Base-by-base conservation (phyloP, 2,113 vertebrate genomes). In the Daphoenositta chrysoptera region DNA sequence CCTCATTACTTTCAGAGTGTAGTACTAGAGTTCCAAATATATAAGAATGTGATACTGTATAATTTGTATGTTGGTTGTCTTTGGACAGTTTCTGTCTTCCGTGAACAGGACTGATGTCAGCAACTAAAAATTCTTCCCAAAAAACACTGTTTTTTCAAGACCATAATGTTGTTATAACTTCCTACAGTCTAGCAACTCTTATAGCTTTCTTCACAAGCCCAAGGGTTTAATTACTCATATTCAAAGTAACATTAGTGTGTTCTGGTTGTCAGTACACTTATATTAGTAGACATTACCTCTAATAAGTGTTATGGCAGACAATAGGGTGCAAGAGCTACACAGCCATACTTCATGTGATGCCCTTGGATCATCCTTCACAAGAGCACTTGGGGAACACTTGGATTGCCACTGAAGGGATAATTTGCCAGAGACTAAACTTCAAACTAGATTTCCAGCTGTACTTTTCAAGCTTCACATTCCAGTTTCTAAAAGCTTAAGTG, bases 41-140 rank as follows among this genome's bases (percentile, higher is more conserved):
- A 90, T 63, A 91, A 78, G 91, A 92, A 92, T 48, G 37, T 50
- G 66, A 82, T 90, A 85, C 50, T 33, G 0, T 91, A 63, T 88
- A 92, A 94, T 90, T 94, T 90, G 50, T 45, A n/a, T 64, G 64
- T 64, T 92, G 47, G 76, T 93, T 92, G 48, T 53, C 83, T 94
- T 86, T 86, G 80, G 86, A 69, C 11, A 69, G 21, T 75, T 85
- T 95, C 31, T 88, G 64, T 60, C 57, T 73, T 89, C 23, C 68
- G 20, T 7, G 33, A 89, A 61, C 28, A 84, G 33, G 28, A 90
- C 44, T 60, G 39, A 92, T 85, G 47, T 86, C 76, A 92, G 37
- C 23, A 92, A 30, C 48, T 64, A 93, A 92, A 89, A 79, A 86
- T 60, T 68, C 17, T 45, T 73, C 47, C 42, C 42, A 10, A 39